Base-by-base conservation (phyloP, 2,113 vertebrate genomes). In the Nerophis lumbriciformis region DNA sequence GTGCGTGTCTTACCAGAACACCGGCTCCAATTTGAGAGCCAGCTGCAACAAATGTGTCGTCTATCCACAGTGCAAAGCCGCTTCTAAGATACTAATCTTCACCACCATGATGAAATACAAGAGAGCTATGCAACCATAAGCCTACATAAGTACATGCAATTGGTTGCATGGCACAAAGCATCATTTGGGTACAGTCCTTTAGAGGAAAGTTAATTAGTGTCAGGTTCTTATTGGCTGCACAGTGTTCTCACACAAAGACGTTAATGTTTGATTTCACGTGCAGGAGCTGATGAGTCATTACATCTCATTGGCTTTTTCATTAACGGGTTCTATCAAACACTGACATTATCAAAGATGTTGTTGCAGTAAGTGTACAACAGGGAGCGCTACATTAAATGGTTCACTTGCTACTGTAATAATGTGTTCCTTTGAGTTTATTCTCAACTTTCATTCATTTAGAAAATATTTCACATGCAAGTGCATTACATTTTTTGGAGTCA, bases 251-350 rank as follows among this genome's bases (percentile, higher is more conserved):
- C 69, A 83, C 80, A 88, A 85, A 84, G 84, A 83, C 86, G 76
- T 88, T 84, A 86, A 89, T 90, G 90, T 93, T 92, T 91, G 89
- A 85, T 86, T 75, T 69, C 69, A 89, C 85, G 91, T 89, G 84
- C 83, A 80, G 82, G 78, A 87, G 88, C 82, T 81, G 87, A 86
- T 77, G 82, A 93, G 90, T 92, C 88, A 92, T 93, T 90, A 88
- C 65, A 65, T 65, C 72, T 83, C 88, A 88, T 90, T 89, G 85
- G 80, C 78, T 85, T 86, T 91, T 91, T 85, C 83, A 85, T 85
- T 89, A 89, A 89, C 78, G 77, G 84, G 69, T 85, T 77, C 73
- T 62, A 81, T 83, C 81, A 83, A 81, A 85, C 72, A 65, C 80
- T 80, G 68, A 78, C 71, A 81, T 85, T 70, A 76, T 79, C 73